These are phyloP conservation scores for Cercocebus atys DNA, from an alignment of 2,113 vertebrate genomes.

Conservation along the genomic window DNA sequence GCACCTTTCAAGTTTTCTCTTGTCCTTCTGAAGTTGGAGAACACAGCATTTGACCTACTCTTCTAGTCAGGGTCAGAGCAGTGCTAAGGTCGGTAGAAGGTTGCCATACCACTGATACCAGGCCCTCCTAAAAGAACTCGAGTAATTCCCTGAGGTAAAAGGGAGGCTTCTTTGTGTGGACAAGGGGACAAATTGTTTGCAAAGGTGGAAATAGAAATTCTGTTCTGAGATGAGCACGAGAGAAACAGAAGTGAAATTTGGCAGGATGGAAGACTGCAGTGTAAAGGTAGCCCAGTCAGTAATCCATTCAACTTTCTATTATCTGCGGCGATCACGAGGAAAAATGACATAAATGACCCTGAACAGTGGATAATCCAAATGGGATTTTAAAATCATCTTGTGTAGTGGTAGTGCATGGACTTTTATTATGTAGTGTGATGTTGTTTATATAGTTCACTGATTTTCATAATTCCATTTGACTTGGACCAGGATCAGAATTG, in stretches of 20 bases:
- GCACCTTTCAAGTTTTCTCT: background rate
- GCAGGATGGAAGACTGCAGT: background rate
- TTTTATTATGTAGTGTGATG: conserved; percentile 9
- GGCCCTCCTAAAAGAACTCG: background rate
- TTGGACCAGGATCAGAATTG: conserved; percentile 47
- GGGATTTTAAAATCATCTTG: background rate
- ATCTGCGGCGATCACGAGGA: background rate
- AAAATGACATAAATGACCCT: conserved; percentile 12
- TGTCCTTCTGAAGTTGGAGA: conserved; percentile 3
- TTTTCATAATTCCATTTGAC: conserved; percentile 60
- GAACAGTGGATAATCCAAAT: background rate
- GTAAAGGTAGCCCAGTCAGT: background rate
- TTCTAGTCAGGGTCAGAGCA: background rate
- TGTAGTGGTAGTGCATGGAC: background rate
- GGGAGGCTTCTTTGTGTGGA: conserved; percentile 12
- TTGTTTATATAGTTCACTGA: conserved; percentile 56
- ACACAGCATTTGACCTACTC: background rate
- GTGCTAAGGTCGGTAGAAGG: background rate
- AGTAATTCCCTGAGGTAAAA: background rate
- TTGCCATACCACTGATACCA: background rate
- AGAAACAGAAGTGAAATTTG: conserved; percentile 7
- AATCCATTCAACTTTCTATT: background rate
- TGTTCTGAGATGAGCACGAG: background rate
- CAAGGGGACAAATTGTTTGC: conserved; percentile 4
- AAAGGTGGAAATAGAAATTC: conserved; percentile 20